Conservation (phyloP, 2,113 vertebrate species). For the Colossoma macropomum region DNA sequence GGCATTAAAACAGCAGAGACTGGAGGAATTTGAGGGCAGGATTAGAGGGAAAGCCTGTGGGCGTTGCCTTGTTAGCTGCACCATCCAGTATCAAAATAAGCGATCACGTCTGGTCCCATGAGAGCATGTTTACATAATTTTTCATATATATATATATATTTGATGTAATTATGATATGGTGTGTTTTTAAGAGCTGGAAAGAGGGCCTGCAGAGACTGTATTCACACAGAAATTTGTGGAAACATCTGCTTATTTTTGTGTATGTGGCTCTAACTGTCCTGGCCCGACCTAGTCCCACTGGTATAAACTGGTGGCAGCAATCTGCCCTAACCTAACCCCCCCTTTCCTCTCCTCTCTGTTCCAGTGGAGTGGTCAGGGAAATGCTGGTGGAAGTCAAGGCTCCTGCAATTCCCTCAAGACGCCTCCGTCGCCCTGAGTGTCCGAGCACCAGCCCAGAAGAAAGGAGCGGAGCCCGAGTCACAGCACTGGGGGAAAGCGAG, state of each 20-base stretch:
- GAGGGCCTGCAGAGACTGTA: no score
- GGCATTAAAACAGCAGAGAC: no score
- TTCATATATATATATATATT: no score
- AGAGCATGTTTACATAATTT: no score
- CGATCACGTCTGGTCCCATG: no score
- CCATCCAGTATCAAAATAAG: no score
- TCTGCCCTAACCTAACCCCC: constrained; percentile 22
- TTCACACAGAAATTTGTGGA: neutral
- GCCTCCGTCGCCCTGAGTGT: constrained; percentile 53
- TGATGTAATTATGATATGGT: no score
- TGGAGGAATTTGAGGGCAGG: no score
- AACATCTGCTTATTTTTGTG: neutral
- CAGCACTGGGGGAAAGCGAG: constrained; percentile 11
- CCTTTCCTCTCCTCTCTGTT: constrained; percentile 19
- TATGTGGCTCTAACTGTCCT: neutral
- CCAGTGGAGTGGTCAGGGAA: constrained; percentile 53
- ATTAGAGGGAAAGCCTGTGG: no score
- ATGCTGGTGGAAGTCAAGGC: constrained; percentile 50
- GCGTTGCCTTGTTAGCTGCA: no score
- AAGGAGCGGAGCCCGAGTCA: constrained; percentile 3
- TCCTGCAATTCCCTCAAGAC: constrained; percentile 59
- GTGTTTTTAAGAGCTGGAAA: no score
- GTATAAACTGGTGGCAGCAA: neutral
- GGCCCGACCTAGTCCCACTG: neutral
- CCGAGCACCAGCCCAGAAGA: constrained; percentile 8